Evolutionary conservation across 37 sponge, comb jelly and placozoan genomes (phyloP).

Genomic region (Hexactinellida sp.): DNA sequence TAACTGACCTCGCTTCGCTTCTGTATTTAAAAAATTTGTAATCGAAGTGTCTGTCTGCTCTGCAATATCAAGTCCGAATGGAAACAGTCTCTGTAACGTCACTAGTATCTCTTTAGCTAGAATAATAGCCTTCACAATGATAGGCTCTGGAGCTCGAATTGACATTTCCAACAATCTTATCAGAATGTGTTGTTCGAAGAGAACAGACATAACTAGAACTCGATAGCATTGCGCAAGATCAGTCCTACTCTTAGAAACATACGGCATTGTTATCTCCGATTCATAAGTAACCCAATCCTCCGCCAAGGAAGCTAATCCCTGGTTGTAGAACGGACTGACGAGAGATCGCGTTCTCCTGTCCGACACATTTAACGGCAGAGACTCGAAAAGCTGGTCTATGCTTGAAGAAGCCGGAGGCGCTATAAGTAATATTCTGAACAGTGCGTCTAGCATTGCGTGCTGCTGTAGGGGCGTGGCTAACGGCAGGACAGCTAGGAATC

Average conservation of each 20-base stretch:
- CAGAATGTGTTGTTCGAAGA: neutral
- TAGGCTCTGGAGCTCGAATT: neutral
- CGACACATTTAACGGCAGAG: neutral
- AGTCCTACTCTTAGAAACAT: neutral
- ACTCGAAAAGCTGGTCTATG: neutral
- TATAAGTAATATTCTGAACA: neutral
- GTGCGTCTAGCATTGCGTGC: neutral
- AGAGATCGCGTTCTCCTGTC: neutral
- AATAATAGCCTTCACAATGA: neutral
- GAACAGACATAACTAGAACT: neutral
- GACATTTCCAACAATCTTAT: neutral
- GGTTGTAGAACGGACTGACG: neutral
- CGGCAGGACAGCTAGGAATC: neutral
- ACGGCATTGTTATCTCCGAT: neutral
- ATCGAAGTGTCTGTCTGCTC: neutral
- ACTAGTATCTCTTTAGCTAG: neutral
- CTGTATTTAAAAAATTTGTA: neutral
- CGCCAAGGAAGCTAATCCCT: neutral
- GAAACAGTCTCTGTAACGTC: neutral
- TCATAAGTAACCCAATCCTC: slow-evolving; percentile 10
- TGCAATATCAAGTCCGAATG: neutral
- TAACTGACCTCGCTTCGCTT: neutral
- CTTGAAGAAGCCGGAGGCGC: neutral
- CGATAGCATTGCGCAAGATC: neutral
- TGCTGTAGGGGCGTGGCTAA: neutral